These are phyloP conservation scores for Nemotelus nigrinus DNA, from an alignment of 2,888 invertebrate genomes.

Conservation along the genomic window DNA sequence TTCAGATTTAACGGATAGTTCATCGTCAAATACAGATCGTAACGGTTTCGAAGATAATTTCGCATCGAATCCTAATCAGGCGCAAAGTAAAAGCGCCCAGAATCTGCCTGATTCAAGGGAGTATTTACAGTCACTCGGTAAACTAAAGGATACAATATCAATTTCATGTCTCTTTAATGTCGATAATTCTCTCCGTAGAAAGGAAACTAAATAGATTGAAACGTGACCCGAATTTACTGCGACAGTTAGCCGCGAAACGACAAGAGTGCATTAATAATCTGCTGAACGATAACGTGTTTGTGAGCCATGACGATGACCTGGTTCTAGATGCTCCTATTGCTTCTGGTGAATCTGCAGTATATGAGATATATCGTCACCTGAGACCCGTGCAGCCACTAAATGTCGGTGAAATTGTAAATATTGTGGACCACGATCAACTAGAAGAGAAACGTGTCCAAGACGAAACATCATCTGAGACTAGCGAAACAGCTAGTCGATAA, in stretches of 20 bases:
- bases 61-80: conserved; percentile 58
- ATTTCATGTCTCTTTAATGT: neutral
- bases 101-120: conserved; percentile 60
- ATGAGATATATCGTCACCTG: conserved; percentile 65
- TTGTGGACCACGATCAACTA: conserved; percentile 68
- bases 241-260: conserved; percentile 66
- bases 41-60: conserved; percentile 71
- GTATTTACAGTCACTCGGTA: conserved; percentile 74
- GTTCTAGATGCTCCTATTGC: conserved; percentile 65
- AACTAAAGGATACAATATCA: conserved; percentile 48
- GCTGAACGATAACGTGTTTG: conserved; percentile 57
- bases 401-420: conserved; percentile 67
- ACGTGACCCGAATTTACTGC: conserved; percentile 65
- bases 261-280: conserved; percentile 67
- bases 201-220: conserved; percentile 66
- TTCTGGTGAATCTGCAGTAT: conserved; percentile 58
- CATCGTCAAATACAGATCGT: conserved; percentile 39
- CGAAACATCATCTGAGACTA: conserved; percentile 46
- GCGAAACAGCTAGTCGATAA: conserved; percentile 45
- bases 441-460: conserved; percentile 56
- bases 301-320: conserved; percentile 54
- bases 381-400: conserved; percentile 67
- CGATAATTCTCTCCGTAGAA: conserved; percentile 55
- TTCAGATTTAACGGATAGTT: conserved; percentile 38
- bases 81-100: conserved; percentile 55